Evolutionary conservation across 2,888 invertebrate genomes (phyloP), one percentile per base, ranked within the genome.

Genomic region (Hypomecis atomaria): DNA sequence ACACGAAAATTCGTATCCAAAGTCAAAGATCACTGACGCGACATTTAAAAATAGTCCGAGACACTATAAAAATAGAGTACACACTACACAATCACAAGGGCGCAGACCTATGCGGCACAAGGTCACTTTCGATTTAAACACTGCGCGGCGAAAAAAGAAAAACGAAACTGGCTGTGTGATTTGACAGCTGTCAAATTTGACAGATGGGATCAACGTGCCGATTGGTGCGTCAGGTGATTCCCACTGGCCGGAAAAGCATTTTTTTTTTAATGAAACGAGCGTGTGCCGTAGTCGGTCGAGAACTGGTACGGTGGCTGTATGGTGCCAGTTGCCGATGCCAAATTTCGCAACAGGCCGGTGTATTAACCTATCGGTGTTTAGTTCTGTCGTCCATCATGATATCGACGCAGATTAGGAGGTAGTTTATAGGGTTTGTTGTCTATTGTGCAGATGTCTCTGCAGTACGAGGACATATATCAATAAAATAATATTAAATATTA

Each of bases 271-370:
- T 67, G 54, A 45, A 62, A 54, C 62, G 45, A 44, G 57, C 50
- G 44, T 59, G 47, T 23, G 40, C 60, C 54, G 43, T 61, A n/a
- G 53, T 34, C 56, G 47, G 49, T n/a, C 43, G 43, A n/a, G 37
- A 13, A 75, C 66, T 78, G 75, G 62, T 52, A 10, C 9, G 53
- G 42, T 10, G 74, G 10, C 40, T 47, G 34, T 10, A 40, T 37
- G 55, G 36, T 58, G 70, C 90, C 89, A 88, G 84, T 79, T 76
- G 69, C 62, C 74, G 77, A 73, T 90, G 90, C 90, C 90, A 90
- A 90, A 86, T 90, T 89, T 85, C 89, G 81, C 88, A 89, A 89
- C 82, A 59, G 61, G 64, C 4, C 43, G 38, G 40, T 58, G 34
- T 11, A 40, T 58, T 34, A 49, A 49, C 40, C 48, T 49, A 49